phyloP scores from a whole-genome alignment of 2,888 invertebrate genomes.

The Atethmia centrago region DNA sequence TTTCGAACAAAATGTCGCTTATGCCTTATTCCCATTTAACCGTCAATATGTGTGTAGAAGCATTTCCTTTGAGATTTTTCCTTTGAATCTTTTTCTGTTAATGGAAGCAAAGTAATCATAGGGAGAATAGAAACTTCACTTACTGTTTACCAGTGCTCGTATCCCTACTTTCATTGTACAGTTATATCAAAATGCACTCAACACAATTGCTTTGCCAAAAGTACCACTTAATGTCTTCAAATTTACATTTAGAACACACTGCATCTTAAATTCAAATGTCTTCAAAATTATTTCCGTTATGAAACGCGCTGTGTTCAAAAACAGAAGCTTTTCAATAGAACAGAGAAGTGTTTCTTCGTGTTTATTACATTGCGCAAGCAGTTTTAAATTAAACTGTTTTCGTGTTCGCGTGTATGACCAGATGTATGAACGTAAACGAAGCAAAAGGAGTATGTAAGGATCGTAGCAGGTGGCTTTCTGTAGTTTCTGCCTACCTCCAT shows the following conservation, averaged over 20 bases:
- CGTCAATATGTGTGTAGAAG: constrained; percentile 1
- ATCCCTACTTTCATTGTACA: constrained; percentile 59
- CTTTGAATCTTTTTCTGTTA: constrained; percentile 29
- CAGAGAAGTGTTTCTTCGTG: constrained; percentile 25
- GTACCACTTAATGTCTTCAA: constrained; percentile 66
- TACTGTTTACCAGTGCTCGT: constrained; percentile 14
- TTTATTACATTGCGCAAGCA: constrained; percentile 20
- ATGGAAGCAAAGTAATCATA: constrained; percentile 44
- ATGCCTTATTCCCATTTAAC: too few relatives aligned
- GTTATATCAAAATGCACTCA: constrained; percentile 64
- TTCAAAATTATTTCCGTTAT: constrained; percentile 61
- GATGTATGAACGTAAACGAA: background rate
- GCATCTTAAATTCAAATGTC: constrained; percentile 69
- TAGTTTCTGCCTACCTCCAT: too few relatives aligned
- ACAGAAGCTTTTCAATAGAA: constrained; percentile 46
- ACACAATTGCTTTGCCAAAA: constrained; percentile 53
- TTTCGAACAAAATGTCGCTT: too few relatives aligned
- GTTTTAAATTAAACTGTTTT: constrained; percentile 20
- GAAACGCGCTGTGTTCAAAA: constrained; percentile 31
- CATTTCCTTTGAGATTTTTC: constrained; percentile 25
- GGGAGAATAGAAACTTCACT: constrained; percentile 22
- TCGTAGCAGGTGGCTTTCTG: too few relatives aligned
- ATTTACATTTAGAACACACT: constrained; percentile 79
- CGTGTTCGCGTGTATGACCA: background rate
- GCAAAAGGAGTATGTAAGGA: background rate